Conservation (phyloP, 2,888 invertebrate species). For the Callyntrura guangdongensis region DNA sequence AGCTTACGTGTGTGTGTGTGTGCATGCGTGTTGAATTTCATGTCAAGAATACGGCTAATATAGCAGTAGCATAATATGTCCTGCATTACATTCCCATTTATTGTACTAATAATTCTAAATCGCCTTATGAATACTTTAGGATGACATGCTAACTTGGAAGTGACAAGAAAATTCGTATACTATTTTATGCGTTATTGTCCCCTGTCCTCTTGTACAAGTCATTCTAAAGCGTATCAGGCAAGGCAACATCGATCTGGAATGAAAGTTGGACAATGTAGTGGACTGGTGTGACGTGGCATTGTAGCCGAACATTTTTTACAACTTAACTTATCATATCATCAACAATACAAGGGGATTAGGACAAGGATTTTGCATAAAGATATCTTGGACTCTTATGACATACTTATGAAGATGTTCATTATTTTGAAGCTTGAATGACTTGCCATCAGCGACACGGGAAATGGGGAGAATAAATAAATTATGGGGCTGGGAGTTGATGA, state of each 20-base stretch:
- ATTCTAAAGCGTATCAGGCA: not conserved
- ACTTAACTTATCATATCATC: no score
- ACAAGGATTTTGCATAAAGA: no score
- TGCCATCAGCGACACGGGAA: no score
- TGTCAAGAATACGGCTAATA: not conserved
- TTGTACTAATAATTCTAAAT: conserved; percentile 23
- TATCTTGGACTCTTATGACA: no score
- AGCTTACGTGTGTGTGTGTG: not conserved
- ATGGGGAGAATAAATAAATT: no score
- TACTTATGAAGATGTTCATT: no score
- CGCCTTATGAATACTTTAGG: conserved; percentile 15
- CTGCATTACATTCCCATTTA: not conserved
- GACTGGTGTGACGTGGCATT: no score
- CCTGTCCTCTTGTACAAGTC: not conserved
- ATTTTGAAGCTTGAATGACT: no score
- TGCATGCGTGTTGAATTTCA: not conserved
- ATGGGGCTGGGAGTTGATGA: no score
- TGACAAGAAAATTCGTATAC: conserved; percentile 2
- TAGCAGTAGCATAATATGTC: not conserved
- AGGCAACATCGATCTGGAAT: not conserved
- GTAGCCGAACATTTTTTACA: no score
- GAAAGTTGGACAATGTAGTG: not conserved
- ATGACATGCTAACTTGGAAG: not conserved
- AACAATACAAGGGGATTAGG: no score
- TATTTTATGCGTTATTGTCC: not conserved